Base-by-base conservation (phyloP, 2,797 vertebrate species). In the Paramormyrops hopkinsi region DNA sequence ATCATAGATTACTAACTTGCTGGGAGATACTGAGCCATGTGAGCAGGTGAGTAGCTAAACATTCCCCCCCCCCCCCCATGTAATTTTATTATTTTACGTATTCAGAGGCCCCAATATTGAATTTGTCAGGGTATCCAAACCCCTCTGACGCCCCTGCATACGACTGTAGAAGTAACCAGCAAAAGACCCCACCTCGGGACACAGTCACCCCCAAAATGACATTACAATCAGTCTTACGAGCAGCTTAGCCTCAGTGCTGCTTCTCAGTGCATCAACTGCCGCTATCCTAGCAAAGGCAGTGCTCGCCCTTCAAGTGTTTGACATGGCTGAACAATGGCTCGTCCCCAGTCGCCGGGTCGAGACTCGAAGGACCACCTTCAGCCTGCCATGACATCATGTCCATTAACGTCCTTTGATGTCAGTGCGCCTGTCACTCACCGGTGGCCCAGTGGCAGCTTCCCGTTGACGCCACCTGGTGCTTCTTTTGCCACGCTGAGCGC, bases 341-440 rank as follows among this genome's bases (percentile, higher is more conserved):
- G 37, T 54, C 22, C 51, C 82, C 83, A 56, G 62, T 17, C 14
- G 37, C 22, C 88, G 88, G 59, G 46, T 83, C 53, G 79, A 90
- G 29, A 65, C 86, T 44, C 56, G 90, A 65, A n/a, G 86, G 88
- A 59, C 62, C 89, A 62, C 76, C 22, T 46, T 29, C 41, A 83
- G 14, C 5, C 73, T 50, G 46, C 46, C 90, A 87, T 79, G 83
- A 88, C 87, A 19, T 84, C 82, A 84, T 50, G 46, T 48, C 41
- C 46, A 14, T 50, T 25, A 84, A 11, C 11, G 37, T 83, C 90
- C 89, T 93, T 92, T 92, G 91, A 88, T 90, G 90, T 92, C 88
- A 88, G 89, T 82, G 91, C 91, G 91, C 91, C 92, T 86, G 88
- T 93, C 89, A 92, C 92, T 93, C 92, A 88, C 87, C 86, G 91